Evolutionary conservation across 1,140 invertebrate species (phyloP).

Genomic region (Scaptomyza montana): DNA sequence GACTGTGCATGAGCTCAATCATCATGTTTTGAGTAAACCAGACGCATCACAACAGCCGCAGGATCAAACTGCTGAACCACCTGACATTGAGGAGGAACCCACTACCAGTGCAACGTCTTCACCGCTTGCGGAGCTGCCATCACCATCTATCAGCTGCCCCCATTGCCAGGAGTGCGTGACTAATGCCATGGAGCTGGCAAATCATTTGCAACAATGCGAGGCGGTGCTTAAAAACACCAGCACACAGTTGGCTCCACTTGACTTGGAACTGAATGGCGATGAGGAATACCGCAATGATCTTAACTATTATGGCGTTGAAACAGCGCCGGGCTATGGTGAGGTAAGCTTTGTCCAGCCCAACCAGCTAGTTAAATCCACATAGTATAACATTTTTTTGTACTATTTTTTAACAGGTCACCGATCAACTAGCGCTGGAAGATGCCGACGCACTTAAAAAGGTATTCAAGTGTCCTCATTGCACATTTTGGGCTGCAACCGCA

Average conservation of each 20-base stretch:
- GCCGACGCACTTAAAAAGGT: constrained; percentile 86
- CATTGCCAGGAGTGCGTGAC: constrained; percentile 71
- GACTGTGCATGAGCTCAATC: constrained; percentile 95
- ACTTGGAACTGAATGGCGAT: constrained; percentile 41
- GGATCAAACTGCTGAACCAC: neutral
- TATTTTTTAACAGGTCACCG: constrained; percentile 60
- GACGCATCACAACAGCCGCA: constrained; percentile 44
- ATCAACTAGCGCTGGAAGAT: constrained; percentile 70
- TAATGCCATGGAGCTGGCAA: constrained; percentile 56
- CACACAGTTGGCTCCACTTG: constrained; percentile 21
- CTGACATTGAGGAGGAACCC: neutral
- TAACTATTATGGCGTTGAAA: constrained; percentile 84
- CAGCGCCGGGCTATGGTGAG: constrained; percentile 85
- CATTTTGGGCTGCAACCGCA: constrained; percentile 94
- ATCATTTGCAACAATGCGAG: constrained; percentile 50
- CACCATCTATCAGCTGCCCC: constrained; percentile 32
- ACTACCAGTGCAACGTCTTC: neutral
- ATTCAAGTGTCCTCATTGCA: constrained; percentile 95
- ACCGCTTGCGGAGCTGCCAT: constrained; percentile 22
- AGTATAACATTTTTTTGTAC: too few relatives aligned
- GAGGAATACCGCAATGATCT: constrained; percentile 61
- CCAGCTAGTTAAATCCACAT: too few relatives aligned
- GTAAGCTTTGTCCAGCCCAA: constrained; percentile 58
- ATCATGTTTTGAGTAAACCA: constrained; percentile 88
- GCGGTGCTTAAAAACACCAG: constrained; percentile 20